phyloP scores from a whole-genome alignment of 2,888 invertebrate genomes.

The Pharmacophagus antenor region DNA sequence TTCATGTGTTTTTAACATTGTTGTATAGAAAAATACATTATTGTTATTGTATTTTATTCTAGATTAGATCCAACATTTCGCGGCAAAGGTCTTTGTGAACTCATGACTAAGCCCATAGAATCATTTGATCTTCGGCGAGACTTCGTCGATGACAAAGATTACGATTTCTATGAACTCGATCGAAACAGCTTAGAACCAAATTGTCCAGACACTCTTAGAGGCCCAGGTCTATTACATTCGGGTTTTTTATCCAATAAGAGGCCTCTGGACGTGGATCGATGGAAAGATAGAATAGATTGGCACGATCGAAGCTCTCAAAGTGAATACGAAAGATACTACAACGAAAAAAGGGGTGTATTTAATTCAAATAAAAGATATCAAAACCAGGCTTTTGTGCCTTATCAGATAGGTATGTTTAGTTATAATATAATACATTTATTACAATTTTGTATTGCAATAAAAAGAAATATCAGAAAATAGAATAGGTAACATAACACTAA shows the following conservation, averaged over 20 bases:
- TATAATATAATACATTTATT: too few species aligned
- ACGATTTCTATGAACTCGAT: constrained; percentile 90
- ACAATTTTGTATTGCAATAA: too few species aligned
- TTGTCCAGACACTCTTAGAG: constrained; percentile 70
- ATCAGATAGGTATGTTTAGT: constrained; percentile 71
- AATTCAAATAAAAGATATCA: constrained; percentile 52
- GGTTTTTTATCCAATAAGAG: constrained; percentile 68
- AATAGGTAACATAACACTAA: too few species aligned
- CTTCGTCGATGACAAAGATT: constrained; percentile 85
- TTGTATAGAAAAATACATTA: too few species aligned
- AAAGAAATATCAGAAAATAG: too few species aligned
- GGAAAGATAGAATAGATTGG: constrained; percentile 56
- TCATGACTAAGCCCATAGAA: constrained; percentile 86
- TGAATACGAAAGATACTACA: constrained; percentile 45
- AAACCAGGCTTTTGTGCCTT: constrained; percentile 75
- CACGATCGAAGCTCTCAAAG: constrained; percentile 41
- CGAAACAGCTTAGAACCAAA: constrained; percentile 84
- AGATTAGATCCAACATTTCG: constrained; percentile 85
- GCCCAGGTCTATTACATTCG: constrained; percentile 68
- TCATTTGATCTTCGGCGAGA: constrained; percentile 83
- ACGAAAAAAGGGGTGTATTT: constrained; percentile 41
- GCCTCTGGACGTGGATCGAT: constrained; percentile 41
- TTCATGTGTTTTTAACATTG: too few species aligned
- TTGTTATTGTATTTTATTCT: constrained; percentile 35
- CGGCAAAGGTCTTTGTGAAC: constrained; percentile 88